These are phyloP conservation scores for Cydia splendana DNA, from an alignment of 1,140 invertebrate species.

Conservation along the genomic window DNA sequence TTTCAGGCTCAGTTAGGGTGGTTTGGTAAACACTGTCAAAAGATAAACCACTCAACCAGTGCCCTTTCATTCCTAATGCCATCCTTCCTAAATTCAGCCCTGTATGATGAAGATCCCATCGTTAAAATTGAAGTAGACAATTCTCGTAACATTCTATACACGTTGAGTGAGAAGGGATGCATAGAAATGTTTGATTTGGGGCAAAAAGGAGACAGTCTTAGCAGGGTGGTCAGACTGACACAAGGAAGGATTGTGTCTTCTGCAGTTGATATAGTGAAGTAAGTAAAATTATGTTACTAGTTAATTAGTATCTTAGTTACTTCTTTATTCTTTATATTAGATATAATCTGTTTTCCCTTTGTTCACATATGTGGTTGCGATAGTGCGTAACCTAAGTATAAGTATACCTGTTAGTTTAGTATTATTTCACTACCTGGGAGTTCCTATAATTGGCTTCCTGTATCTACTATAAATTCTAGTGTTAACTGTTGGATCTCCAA, in stretches of 20 bases:
- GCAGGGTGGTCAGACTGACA: constrained; percentile 87
- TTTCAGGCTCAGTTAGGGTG: constrained; percentile 90
- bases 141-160: constrained; percentile 93
- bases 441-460: too few species aligned
- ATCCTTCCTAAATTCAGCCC: constrained; percentile 92
- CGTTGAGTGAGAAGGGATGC: constrained; percentile 90
- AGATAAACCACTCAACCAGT: constrained; percentile 96
- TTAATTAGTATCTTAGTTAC: too few species aligned
- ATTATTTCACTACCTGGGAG: too few species aligned
- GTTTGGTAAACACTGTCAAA: constrained; percentile 97
- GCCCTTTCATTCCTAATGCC: constrained; percentile 93
- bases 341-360: too few species aligned
- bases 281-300: constrained; percentile 66
- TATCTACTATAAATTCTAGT: too few species aligned
- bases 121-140: constrained; percentile 95
- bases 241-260: constrained; percentile 89
- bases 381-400: too few species aligned
- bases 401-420: too few species aligned
- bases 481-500: too few species aligned
- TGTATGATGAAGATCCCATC: constrained; percentile 93
- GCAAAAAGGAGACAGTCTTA: constrained; percentile 85
- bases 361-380: too few species aligned
- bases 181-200: constrained; percentile 96
- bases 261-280: constrained; percentile 90
- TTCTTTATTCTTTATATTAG: too few species aligned